phyloP scores from a whole-genome alignment of 2,888 invertebrate species.

The Limnephilus marmoratus region DNA sequence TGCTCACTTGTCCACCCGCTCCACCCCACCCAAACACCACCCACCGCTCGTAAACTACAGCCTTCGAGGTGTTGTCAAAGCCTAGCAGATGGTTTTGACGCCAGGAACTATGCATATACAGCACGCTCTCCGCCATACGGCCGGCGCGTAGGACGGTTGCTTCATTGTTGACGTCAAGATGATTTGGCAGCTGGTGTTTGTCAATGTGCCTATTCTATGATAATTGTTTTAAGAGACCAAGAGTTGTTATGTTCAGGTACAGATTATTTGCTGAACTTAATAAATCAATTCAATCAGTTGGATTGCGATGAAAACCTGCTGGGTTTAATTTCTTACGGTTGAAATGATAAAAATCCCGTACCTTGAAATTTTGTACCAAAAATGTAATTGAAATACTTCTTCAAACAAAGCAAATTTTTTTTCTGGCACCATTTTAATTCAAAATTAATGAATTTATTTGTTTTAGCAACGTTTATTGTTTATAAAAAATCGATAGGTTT shows the following conservation, averaged over 20 bases:
- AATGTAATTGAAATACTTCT: too few relatives aligned
- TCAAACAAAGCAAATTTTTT: too few relatives aligned
- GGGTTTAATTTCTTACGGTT: too few relatives aligned
- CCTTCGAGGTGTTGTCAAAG: constrained; percentile 49
- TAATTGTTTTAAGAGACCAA: not conserved
- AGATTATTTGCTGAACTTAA: not conserved
- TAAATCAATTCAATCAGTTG: not conserved
- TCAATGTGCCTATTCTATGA: not conserved
- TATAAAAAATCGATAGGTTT: too few relatives aligned
- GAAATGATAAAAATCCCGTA: too few relatives aligned
- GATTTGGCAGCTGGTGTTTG: not conserved
- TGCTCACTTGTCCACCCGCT: not conserved
- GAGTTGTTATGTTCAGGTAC: not conserved
- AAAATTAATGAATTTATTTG: too few relatives aligned
- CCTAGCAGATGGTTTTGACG: not conserved
- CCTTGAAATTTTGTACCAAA: too few relatives aligned
- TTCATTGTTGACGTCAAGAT: not conserved
- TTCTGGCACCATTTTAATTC: too few relatives aligned
- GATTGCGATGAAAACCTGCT: not conserved
- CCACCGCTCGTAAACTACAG: constrained; percentile 23
- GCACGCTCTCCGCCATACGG: not conserved
- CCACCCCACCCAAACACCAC: not conserved
- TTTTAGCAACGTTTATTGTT: too few relatives aligned
- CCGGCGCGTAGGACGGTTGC: not conserved
- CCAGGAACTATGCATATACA: not conserved